Percentiles rank a stretch among this genome's conserved stretches.
phyloP scores from a whole-genome alignment of 2,797 vertebrate genomes.

The Hemitrygon akajei region DNA sequence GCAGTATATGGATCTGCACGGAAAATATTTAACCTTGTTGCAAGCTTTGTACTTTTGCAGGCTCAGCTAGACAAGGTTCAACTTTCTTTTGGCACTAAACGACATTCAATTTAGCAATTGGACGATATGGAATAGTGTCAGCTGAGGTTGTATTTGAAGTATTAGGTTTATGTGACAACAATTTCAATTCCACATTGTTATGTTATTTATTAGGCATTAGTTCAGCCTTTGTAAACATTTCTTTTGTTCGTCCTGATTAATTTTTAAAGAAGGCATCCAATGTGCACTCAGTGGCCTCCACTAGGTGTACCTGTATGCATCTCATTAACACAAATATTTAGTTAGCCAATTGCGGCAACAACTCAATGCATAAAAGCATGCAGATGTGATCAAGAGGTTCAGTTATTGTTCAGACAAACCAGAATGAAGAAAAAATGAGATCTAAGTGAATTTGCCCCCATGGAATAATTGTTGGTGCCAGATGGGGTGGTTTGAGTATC shows the following conservation, averaged over 20 bases:
- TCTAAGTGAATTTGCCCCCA: too few species aligned
- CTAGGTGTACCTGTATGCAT: too few species aligned
- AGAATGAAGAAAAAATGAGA: too few species aligned
- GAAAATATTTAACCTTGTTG: background rate
- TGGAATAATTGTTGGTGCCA: too few species aligned
- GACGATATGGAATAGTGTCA: background rate
- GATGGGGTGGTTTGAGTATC: too few species aligned
- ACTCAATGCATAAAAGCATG: too few species aligned
- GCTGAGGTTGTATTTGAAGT: background rate
- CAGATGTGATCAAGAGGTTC: too few species aligned
- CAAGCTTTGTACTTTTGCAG: background rate
- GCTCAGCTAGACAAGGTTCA: background rate
- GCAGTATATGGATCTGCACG: background rate
- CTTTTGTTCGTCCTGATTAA: background rate
- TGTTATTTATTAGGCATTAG: background rate
- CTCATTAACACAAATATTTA: too few species aligned
- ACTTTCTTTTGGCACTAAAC: background rate
- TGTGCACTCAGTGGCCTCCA: too few species aligned
- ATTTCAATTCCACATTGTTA: background rate
- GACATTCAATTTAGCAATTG: background rate
- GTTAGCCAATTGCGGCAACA: too few species aligned
- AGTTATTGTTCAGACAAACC: too few species aligned
- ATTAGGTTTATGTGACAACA: too few species aligned
- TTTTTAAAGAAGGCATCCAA: background rate
- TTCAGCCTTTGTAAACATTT: background rate